phyloP scores from a whole-genome alignment of 2,113 vertebrate species.

The Lamprologus speciosus region DNA sequence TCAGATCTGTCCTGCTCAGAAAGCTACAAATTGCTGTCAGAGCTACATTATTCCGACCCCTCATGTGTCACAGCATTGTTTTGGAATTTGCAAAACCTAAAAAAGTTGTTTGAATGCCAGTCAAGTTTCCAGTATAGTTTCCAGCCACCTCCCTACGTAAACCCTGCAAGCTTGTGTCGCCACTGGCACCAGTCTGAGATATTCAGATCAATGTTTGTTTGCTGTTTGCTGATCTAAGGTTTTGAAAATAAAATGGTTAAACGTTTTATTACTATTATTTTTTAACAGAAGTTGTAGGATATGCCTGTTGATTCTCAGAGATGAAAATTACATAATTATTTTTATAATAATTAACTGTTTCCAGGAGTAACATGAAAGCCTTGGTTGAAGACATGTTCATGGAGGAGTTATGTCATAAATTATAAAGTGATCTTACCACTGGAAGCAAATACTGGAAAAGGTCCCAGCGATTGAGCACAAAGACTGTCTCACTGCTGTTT shows the following conservation, averaged over 20 bases:
- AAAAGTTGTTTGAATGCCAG: not conserved
- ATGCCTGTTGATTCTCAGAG: not conserved
- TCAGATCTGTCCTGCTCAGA: not conserved
- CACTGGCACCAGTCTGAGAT: not conserved
- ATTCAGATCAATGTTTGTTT: not conserved
- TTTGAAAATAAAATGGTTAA: not conserved
- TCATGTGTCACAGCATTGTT: not conserved
- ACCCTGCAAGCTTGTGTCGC: not conserved
- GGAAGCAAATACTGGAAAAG: not conserved
- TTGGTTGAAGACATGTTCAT: not conserved
- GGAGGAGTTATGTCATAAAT: not conserved
- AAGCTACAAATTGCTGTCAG: rapidly evolving
- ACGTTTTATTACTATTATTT: rapidly evolving
- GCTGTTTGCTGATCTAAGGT: not conserved
- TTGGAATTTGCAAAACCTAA: not conserved
- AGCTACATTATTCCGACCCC: not conserved
- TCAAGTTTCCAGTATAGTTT: rapidly evolving
- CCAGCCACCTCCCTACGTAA: rapidly evolving
- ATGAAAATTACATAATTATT: not conserved
- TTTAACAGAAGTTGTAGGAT: not conserved
- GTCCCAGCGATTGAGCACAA: rapidly evolving
- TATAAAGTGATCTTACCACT: not conserved
- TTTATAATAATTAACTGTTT: not conserved
- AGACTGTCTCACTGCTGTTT: not conserved
- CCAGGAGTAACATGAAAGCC: not conserved